phyloP scores from a whole-genome alignment of 2,797 vertebrate genomes.

The Distichodus sexfasciatus region DNA sequence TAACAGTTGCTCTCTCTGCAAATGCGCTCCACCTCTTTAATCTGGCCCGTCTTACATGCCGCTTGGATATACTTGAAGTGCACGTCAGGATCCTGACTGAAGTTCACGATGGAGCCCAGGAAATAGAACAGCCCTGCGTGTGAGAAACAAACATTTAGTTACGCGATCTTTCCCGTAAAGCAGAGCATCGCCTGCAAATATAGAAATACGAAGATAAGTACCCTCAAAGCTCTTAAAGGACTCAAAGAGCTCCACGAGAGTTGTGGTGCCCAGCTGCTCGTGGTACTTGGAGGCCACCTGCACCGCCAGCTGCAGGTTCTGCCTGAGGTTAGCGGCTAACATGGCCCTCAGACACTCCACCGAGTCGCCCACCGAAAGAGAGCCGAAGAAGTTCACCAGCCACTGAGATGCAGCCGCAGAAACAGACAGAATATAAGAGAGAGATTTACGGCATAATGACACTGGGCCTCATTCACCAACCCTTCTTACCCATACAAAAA shows the following conservation, averaged over 20 bases:
- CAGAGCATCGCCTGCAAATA: too few relatives aligned
- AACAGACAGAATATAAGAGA: too few relatives aligned
- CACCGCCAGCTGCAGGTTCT: conserved; percentile 89
- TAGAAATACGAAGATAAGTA: too few relatives aligned
- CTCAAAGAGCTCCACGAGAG: conserved; percentile 89
- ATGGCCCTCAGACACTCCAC: conserved; percentile 87
- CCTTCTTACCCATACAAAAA: too few relatives aligned
- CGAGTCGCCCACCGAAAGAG: conserved; percentile 88
- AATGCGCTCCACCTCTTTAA: conserved; percentile 99
- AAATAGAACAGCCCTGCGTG: conserved; percentile 94
- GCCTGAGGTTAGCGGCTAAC: conserved; percentile 87
- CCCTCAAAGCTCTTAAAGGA: conserved; percentile 94
- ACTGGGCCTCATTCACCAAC: too few relatives aligned
- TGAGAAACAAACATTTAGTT: too few relatives aligned
- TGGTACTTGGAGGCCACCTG: conserved; percentile 92
- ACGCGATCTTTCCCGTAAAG: too few relatives aligned
- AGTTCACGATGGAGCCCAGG: conserved; percentile 98
- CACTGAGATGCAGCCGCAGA: conserved; percentile 68
- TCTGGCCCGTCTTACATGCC: conserved; percentile 97
- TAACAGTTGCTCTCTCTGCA: conserved; percentile 99
- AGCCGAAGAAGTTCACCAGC: conserved; percentile 91
- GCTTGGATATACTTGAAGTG: conserved; percentile 99
- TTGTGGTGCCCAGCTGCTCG: conserved; percentile 85
- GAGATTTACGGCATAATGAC: too few relatives aligned
- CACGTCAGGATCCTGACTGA: conserved; percentile 98